Evolutionary conservation across 2,888 invertebrate species (phyloP), one percentile per base, ranked within the genome.

Genomic region (Aphodius sticticus): DNA sequence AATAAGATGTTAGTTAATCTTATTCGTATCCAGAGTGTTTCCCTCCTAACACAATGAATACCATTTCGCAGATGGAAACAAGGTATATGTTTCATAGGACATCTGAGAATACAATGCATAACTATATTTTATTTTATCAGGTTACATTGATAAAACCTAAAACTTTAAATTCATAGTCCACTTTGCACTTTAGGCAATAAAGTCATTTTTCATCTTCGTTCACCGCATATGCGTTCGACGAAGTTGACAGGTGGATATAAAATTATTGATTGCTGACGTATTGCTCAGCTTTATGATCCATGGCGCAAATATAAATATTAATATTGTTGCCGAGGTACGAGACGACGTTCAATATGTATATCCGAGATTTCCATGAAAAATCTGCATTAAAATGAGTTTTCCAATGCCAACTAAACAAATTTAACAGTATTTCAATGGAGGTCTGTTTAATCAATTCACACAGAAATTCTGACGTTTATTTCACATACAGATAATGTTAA

Each of bases 291-390:
- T 53, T 53, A 53, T 53, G 53, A 53, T 5, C 53, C 53, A 9
- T 53, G 53, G 53, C 53, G 53, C 53, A 53, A 53, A 53, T 53
- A 53, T 53, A 53, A 53, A 53, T 53, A 53, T 53, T 53, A 53
- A 53, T 53, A 53, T 9, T 7, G 53, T 53, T 5, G 7, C 26
- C 26, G 26, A 26, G 26, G 26, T 26, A 26, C 26, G 26, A 1
- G 26, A 26, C 26, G 26, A 26, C 53, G 53, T 53, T 53, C 53
- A 53, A 53, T 53, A 9, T 12, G 53, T 53, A 12, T 53, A 53
- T 7, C 12, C 2, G 53, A 9, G 53, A 53, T 53, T 53, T 53
- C 53, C 53, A 12, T 53, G 53, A 12, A 53, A 53, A 53, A 53
- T 53, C 53, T 53, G 53, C 53, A 53, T 7, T 53, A 53, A 53